phyloP scores from a whole-genome alignment of 2,113 vertebrate genomes.

The Myrmophylax atrothorax region DNA sequence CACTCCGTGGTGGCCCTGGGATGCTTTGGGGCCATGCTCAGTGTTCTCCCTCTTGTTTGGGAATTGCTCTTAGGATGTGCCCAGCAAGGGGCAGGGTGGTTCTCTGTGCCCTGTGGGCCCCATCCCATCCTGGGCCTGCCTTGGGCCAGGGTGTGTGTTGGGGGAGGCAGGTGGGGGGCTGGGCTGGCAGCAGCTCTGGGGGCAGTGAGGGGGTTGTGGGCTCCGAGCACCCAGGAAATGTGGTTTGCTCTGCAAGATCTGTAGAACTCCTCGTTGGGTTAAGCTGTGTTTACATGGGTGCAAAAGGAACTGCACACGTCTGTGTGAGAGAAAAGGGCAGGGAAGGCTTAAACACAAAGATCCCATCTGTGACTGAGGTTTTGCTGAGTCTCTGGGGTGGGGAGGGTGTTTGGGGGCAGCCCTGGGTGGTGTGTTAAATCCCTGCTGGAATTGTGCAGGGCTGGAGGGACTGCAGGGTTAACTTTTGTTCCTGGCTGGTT shows the following conservation, averaged over 20 bases:
- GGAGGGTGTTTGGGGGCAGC: neutral
- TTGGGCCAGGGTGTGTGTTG: neutral
- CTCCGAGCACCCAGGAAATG: neutral
- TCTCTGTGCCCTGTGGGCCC: neutral
- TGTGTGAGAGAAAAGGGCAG: neutral
- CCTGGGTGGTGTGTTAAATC: neutral
- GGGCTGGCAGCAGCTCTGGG: neutral
- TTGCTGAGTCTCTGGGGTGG: neutral
- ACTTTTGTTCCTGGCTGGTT: neutral
- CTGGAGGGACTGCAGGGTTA: neutral
- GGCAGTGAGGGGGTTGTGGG: neutral
- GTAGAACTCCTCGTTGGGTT: neutral
- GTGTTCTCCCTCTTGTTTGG: neutral
- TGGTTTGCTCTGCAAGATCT: neutral
- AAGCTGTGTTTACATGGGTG: neutral
- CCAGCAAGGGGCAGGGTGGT: rapidly evolving
- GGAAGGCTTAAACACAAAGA: neutral
- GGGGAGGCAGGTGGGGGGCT: neutral
- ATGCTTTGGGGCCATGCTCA: neutral
- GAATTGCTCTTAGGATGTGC: neutral
- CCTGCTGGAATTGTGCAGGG: neutral
- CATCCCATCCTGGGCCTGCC: neutral
- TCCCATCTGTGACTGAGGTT: neutral
- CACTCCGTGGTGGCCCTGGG: too few species aligned
- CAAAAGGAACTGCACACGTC: neutral